Base-by-base conservation (phyloP, 2,888 invertebrate species). In the Adelphocoris suturalis region DNA sequence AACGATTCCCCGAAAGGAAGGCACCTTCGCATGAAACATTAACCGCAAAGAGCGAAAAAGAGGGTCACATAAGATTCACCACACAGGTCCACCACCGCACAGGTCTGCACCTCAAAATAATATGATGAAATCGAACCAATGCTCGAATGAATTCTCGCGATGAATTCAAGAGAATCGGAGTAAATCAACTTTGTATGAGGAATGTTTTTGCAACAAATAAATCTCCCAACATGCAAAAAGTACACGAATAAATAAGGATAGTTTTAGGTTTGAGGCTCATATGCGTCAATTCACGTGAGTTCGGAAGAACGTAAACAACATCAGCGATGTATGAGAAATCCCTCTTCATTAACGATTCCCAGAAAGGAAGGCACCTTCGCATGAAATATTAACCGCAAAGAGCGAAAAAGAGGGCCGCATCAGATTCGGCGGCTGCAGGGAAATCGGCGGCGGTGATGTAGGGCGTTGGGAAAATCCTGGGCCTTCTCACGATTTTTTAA, bases 381-480 rank as follows among this genome's bases (percentile, higher is more conserved):
- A 68, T 68, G 23, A 68, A 68, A 68, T 23, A 68, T 68, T n/a
- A 3, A 16, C 52, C 16, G 14, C 52, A 2, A 2, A 37, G 37
- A 37, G 37, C 52, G 52, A 52, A 52, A 61, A 61, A 61, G 9
- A 61, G 19, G 37, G n/a, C 12, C 23, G n/a, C 68, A 9, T 12
- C 68, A 68, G 68, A 68, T 68, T 68, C 23, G 2, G 37, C 68
- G 2, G 23, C 23, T 12, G n/a, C n/a, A 61, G 19, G 23, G 19
- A 68, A 68, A 68, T 68, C 23, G 68, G 68, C 23, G 23, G 2
- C 23, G 68, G 68, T 68, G 68, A 68, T 68, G 23, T 68, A 68
- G 27, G 23, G 12, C 61, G 23, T 57, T 57, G 57, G 27, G 52
- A 68, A 27, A 19, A 68, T 7, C 11, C 23, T 23, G 78, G 46